Percentiles rank a stretch among this genome's conserved stretches.
Conservation (phyloP, 2,113 vertebrate species). For the Gymnorhina tibicen region DNA sequence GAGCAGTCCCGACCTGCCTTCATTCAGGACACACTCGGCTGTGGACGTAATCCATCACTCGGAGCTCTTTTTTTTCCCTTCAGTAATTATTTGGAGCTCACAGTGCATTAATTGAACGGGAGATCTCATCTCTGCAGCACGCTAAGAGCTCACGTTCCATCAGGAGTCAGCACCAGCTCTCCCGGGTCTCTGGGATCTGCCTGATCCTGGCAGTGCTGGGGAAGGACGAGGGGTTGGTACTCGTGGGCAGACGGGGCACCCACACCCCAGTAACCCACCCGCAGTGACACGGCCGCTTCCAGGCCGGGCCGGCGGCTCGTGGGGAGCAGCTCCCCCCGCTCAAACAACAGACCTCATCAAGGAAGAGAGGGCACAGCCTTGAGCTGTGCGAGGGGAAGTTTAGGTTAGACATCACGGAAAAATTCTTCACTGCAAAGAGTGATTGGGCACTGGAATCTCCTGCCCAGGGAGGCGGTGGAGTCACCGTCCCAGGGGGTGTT, state of each 20-base stretch:
- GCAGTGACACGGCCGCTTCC: rapidly evolving
- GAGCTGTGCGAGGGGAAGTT: not conserved
- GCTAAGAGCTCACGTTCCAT: not conserved
- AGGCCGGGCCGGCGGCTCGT: not conserved
- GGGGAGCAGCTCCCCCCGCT: not conserved
- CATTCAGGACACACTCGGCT: not conserved
- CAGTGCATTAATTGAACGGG: conserved; percentile 22
- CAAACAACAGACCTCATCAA: not conserved
- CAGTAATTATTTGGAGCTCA: conserved; percentile 45
- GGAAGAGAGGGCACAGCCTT: not conserved
- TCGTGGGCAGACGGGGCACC: not conserved
- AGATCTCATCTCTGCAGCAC: not conserved
- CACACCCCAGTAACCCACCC: not conserved
- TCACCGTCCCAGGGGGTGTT: not conserved
- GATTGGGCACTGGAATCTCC: not conserved
- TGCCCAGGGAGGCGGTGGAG: not conserved
- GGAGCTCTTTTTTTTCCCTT: not conserved
- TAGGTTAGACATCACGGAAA: not conserved
- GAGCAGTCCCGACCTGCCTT: not conserved
- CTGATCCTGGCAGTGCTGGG: not conserved
- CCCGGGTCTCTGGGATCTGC: not conserved
- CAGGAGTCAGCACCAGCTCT: not conserved
- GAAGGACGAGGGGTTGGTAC: not conserved
- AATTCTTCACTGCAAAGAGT: not conserved
- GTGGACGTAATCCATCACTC: not conserved